phyloP scores from a whole-genome alignment of 2,113 vertebrate species.

The Bos indicus region DNA sequence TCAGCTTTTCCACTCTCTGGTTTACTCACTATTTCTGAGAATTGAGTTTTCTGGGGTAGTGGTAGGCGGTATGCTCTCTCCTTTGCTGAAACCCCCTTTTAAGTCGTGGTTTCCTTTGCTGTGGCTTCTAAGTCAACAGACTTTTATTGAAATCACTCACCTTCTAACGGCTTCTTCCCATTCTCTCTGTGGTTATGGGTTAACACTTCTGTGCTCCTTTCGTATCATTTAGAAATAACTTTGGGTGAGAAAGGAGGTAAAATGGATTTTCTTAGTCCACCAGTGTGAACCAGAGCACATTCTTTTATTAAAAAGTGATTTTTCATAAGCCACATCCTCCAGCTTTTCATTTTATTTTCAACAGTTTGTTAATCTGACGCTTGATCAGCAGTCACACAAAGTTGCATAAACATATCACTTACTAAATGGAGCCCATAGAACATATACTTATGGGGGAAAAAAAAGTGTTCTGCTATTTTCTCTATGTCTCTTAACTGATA shows the following conservation, averaged over 20 bases:
- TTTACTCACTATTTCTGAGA: neutral
- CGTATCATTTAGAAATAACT: neutral
- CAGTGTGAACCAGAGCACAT: neutral
- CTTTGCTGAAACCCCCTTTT: neutral
- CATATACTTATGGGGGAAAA: neutral
- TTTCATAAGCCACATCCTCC: neutral
- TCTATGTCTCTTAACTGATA: neutral
- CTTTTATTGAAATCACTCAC: slow-evolving; percentile 2
- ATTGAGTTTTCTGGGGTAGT: neutral
- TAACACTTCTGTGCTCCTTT: neutral
- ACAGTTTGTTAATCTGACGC: neutral
- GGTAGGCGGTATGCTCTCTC: neutral
- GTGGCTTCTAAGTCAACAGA: neutral
- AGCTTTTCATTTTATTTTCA: slow-evolving; percentile 11
- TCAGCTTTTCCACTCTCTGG: no score
- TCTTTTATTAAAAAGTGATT: neutral
- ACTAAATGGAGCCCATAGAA: neutral
- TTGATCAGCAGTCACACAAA: neutral
- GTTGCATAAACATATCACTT: neutral
- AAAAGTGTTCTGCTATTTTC: neutral
- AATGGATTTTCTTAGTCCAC: neutral
- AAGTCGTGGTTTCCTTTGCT: slow-evolving; percentile 13
- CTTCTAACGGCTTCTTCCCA: neutral
- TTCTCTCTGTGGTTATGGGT: neutral
- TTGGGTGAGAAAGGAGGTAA: neutral